A percentile compares a stretch with the other conserved stretches of the same genome.
These are phyloP conservation scores for Panagrolaimus sp. DNA, from an alignment of 1,140 invertebrate genomes.

Conservation along the genomic window DNA sequence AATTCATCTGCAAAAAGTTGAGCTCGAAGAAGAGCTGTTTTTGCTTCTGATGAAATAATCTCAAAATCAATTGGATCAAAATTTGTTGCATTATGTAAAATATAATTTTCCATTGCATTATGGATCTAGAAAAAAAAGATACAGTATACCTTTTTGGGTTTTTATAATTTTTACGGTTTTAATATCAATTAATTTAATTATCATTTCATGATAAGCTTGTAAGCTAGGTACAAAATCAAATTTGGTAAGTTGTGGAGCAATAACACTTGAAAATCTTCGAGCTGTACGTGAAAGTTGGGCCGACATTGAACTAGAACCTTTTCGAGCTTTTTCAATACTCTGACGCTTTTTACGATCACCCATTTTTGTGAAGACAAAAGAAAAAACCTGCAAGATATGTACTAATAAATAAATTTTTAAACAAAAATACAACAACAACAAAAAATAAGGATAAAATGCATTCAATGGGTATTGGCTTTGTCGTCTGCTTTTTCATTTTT, in stretches of 20 bases:
- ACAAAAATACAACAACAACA: no score
- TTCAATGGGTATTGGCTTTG: no score
- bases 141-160: neutral
- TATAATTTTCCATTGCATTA: slow-evolving; percentile 44
- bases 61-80: slow-evolving; percentile 55
- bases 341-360: neutral
- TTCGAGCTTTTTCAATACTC: slow-evolving; percentile 29
- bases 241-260: slow-evolving; percentile 50
- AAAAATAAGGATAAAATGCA: no score
- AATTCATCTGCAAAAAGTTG: slow-evolving; percentile 48
- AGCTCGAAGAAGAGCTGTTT: slow-evolving; percentile 30
- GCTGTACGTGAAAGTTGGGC: slow-evolving; percentile 44
- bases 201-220: slow-evolving; percentile 27
- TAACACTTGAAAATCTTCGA: slow-evolving; percentile 44
- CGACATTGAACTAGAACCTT: slow-evolving; percentile 36
- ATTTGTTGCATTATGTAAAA: slow-evolving; percentile 39
- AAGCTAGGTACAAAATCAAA: slow-evolving; percentile 38
- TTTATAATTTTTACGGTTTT: slow-evolving; percentile 18
- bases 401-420: no score
- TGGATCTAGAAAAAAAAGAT: slow-evolving; percentile 26
- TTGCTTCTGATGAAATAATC: slow-evolving; percentile 26
- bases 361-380: neutral
- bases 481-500: no score
- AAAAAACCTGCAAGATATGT: no score
- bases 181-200: slow-evolving; percentile 38